Conservation (phyloP, 2,888 invertebrate genomes). For the Coelopa pilipes region DNA sequence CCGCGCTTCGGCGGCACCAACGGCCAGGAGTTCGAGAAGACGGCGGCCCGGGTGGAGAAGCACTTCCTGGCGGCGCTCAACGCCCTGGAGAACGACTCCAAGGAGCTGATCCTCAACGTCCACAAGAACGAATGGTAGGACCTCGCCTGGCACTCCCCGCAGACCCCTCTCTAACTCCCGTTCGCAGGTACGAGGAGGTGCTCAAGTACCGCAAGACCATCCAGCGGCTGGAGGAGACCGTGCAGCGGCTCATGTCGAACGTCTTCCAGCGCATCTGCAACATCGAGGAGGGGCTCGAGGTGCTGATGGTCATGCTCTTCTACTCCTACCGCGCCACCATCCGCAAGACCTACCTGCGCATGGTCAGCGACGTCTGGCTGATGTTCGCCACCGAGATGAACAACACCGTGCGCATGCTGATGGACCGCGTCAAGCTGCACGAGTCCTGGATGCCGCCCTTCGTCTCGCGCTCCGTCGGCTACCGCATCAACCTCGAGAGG, state of each 20-base stretch:
- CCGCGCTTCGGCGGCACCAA: constrained; percentile 82
- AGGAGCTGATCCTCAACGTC: constrained; percentile 77
- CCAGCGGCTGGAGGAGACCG: constrained; percentile 75
- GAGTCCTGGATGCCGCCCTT: constrained; percentile 77
- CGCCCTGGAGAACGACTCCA: constrained; percentile 72
- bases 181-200: constrained; percentile 53
- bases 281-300: constrained; percentile 83
- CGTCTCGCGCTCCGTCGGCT: constrained; percentile 77
- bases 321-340: constrained; percentile 81
- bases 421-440: constrained; percentile 72
- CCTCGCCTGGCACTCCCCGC: constrained; percentile 55
- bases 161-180: neutral
- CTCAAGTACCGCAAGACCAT: constrained; percentile 68
- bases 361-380: constrained; percentile 76
- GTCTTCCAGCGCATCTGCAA: constrained; percentile 83
- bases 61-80: constrained; percentile 76
- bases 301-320: constrained; percentile 80
- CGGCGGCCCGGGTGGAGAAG: constrained; percentile 78
- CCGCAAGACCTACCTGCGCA: constrained; percentile 75
- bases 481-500: constrained; percentile 75
- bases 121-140: constrained; percentile 85
- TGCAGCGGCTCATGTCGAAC: constrained; percentile 83
- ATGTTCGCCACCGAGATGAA: constrained; percentile 82
- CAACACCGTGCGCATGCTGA: constrained; percentile 76
- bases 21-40: constrained; percentile 75